phyloP scores from a whole-genome alignment of 2,888 invertebrate genomes.

The Eueremaeus valkanovi region DNA sequence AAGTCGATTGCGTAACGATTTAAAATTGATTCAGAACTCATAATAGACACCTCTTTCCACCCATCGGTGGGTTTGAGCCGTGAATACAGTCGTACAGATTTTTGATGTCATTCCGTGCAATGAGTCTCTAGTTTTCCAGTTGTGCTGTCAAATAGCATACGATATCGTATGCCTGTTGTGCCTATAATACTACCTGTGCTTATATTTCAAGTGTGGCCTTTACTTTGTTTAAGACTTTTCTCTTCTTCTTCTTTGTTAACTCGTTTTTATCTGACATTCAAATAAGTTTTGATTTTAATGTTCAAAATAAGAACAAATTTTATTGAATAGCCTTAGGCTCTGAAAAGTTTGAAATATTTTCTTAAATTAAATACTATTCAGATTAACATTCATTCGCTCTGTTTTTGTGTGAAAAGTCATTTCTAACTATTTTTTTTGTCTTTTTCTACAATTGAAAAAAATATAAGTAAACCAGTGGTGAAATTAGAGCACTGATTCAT shows the following conservation, averaged over 20 bases:
- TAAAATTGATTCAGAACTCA: not conserved
- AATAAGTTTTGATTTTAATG: conserved; percentile 14
- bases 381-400: not conserved
- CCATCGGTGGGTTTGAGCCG: not conserved
- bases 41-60: conserved; percentile 9
- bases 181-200: not conserved
- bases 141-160: not conserved
- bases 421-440: no score
- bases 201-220: conserved; percentile 22
- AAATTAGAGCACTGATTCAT: conserved; percentile 28
- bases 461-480: conserved; percentile 6
- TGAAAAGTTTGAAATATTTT: not conserved
- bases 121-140: not conserved
- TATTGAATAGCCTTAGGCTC: conserved; percentile 6
- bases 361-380: not conserved
- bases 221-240: conserved; percentile 15
- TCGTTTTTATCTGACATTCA: conserved; percentile 18
- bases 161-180: not conserved
- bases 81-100: not conserved
- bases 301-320: conserved; percentile 5
- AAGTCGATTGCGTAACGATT: not conserved
- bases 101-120: conserved; percentile 11
- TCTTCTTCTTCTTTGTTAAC: not conserved
- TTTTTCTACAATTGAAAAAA: not conserved
- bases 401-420: no score